These are phyloP conservation scores for Enoplosus armatus DNA, from an alignment of 2,797 vertebrate genomes.

Conservation along the genomic window DNA sequence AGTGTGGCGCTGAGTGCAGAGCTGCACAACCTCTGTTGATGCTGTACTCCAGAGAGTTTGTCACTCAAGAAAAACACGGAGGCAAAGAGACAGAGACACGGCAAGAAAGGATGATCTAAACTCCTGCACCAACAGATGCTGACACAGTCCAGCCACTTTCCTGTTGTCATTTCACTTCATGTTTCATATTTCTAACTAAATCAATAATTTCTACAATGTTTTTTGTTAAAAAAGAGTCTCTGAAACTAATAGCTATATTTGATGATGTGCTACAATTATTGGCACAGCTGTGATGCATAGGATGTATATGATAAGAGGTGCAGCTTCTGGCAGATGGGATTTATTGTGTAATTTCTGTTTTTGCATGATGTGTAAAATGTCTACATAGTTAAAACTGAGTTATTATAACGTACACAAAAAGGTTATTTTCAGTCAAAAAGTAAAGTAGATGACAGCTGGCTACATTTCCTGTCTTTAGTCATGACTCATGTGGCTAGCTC, in stretches of 20 bases:
- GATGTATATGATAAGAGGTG: not conserved
- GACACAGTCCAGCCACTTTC: slow-evolving; percentile 37
- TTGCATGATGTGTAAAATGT: not conserved
- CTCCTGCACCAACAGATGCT: slow-evolving; percentile 32
- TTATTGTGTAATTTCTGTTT: not conserved
- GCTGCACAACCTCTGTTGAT: slow-evolving; percentile 12
- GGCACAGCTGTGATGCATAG: not conserved
- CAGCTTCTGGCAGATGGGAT: not conserved
- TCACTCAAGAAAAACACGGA: slow-evolving; percentile 14
- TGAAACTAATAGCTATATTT: not conserved
- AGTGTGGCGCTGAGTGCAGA: slow-evolving; percentile 14
- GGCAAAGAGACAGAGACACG: slow-evolving; percentile 25
- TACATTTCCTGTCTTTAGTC: not conserved
- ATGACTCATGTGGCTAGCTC: no score
- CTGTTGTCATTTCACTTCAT: slow-evolving; percentile 35
- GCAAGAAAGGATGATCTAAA: slow-evolving; percentile 17
- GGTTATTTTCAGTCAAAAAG: not conserved
- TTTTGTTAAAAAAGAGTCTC: not conserved
- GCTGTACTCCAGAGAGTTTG: slow-evolving; percentile 28
- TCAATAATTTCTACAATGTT: not conserved
- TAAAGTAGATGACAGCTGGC: no score
- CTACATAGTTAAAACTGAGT: not conserved
- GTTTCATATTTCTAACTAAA: slow-evolving; percentile 1
- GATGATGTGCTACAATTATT: not conserved
- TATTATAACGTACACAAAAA: not conserved